Percentiles rank a stretch among this genome's conserved stretches.
These are phyloP conservation scores for Setophaga petechia DNA, from an alignment of 2,113 vertebrate genomes.

Conservation along the genomic window DNA sequence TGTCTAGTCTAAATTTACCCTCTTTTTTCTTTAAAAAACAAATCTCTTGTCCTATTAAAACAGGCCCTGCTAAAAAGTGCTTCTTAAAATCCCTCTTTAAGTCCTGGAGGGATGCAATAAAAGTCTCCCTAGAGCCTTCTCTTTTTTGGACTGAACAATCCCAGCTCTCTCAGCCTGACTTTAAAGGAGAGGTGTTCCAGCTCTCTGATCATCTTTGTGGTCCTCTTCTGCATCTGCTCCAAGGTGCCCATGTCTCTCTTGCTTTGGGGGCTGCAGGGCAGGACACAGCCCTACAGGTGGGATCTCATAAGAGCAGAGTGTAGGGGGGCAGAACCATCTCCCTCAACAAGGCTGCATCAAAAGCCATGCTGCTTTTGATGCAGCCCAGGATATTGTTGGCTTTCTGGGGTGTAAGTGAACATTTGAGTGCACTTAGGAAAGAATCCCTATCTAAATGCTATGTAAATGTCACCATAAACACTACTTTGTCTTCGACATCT, in stretches of 20 bases:
- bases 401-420: not conserved
- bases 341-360: not conserved
- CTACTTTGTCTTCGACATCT: not conserved
- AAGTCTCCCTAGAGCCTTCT: not conserved
- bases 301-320: not conserved
- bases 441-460: not conserved
- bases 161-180: not conserved
- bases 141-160: not conserved
- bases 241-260: not conserved
- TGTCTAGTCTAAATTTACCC: not conserved
- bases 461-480: not conserved
- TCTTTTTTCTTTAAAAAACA: too few relatives aligned
- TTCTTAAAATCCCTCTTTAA: too few relatives aligned
- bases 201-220: not conserved
- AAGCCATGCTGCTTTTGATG: not conserved
- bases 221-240: not conserved
- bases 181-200: not conserved
- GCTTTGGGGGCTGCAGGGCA: accelerated
- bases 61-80: not conserved
- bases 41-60: not conserved
- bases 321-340: not conserved
- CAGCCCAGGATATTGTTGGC: not conserved
- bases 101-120: not conserved
- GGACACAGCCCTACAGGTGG: too few relatives aligned
- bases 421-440: not conserved